Base-by-base conservation (phyloP, 2,888 invertebrate genomes). In the Balanococcus diminutus region DNA sequence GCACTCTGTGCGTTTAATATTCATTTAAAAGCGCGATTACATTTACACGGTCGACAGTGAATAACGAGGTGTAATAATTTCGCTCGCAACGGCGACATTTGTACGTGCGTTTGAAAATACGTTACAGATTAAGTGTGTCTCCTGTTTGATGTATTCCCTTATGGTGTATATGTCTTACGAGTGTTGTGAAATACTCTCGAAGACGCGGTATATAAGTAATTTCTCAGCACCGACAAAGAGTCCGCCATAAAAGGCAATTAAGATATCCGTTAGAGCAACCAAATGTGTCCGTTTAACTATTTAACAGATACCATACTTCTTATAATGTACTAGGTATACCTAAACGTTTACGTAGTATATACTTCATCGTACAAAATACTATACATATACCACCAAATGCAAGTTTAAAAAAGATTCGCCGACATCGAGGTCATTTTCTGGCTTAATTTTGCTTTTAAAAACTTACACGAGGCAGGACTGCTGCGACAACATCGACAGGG, bases 71-170 rank as follows among this genome's bases (percentile, higher is more conserved):
- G 72, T 72, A 28, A 72, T 72, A 19, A 28, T 72, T 25, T 25
- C 16, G 19, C 31, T 31, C 4, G 72, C 6, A 72, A 72, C 25
- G 22, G 22, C 42, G 11, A 16, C 42, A 19, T 22, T 19, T 28
- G 72, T 72, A 72, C 72, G 72, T 72, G 72, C 25, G 72, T 72
- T 28, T 25, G 28, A 31, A 72, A 72, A 72, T 72, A 72, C 31
- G 28, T 31, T 72, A 72, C 72, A 72, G 72, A 72, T 72, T 72
- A 72, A 72, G 72, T 28, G 72, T 72, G 72, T 72, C 72, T 72
- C 72, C 72, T 72, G 22, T 72, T 31, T 28, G 72, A 72, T 25
- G 72, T 72, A 72, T 72, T 72, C 72, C 72, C 72, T 72, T 72
- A 72, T 72, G 72, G 72, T 72, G 14, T 72, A 72, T 28, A 42